Conservation (phyloP, 2,113 vertebrate genomes). For the Isurus oxyrinchus region DNA sequence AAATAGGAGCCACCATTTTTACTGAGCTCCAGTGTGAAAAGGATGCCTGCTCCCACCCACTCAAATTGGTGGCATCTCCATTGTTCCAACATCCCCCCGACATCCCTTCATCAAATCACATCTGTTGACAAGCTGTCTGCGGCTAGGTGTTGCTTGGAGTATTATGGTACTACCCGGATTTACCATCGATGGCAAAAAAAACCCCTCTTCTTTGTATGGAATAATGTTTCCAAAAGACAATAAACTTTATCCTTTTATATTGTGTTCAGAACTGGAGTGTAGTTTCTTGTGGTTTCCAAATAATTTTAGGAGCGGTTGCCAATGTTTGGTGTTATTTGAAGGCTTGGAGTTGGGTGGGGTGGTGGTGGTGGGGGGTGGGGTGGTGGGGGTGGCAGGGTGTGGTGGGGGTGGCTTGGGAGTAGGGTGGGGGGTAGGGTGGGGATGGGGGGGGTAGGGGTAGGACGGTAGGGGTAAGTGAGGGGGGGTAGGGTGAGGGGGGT, state of each 20-base stretch:
- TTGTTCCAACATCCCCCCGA: neutral
- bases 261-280: neutral
- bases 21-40: neutral
- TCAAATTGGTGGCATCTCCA: neutral
- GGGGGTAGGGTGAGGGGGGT: too few species aligned
- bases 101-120: neutral
- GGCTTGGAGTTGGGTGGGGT: neutral
- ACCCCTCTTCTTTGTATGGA: neutral
- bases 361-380: too few species aligned
- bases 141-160: neutral
- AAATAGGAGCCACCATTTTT: neutral
- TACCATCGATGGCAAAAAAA: conserved; percentile 9
- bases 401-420: too few species aligned
- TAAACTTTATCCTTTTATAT: conserved; percentile 25
- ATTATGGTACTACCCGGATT: neutral
- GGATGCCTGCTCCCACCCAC: neutral
- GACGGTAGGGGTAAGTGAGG: too few species aligned
- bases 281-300: neutral
- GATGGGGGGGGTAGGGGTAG: too few species aligned
- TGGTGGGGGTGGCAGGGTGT: too few species aligned
- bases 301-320: neutral
- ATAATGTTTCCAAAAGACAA: conserved; percentile 14
- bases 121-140: neutral
- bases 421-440: too few species aligned
- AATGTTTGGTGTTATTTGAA: neutral